These are phyloP conservation scores for Drosophila subpulchrella DNA, from an alignment of 1,140 invertebrate genomes.

Conservation along the genomic window DNA sequence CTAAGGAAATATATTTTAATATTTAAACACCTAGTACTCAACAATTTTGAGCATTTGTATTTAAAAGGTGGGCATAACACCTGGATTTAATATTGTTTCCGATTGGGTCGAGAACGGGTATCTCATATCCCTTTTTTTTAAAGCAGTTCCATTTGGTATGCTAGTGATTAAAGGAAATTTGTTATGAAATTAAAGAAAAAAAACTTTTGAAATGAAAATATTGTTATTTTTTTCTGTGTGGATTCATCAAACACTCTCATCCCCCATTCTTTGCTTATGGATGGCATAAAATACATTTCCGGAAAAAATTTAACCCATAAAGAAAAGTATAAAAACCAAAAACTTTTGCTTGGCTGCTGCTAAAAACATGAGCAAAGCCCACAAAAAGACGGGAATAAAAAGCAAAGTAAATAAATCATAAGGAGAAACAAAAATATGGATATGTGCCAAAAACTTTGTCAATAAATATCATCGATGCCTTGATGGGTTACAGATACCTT, in stretches of 20 bases:
- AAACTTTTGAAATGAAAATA: background rate
- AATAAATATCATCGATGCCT: slow-evolving; percentile 68
- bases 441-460: slow-evolving; percentile 68
- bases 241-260: background rate
- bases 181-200: too few relatives aligned
- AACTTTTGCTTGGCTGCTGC: slow-evolving; percentile 28
- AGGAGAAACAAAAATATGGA: slow-evolving; percentile 48
- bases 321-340: slow-evolving; percentile 10
- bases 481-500: slow-evolving; percentile 46
- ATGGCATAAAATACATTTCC: background rate
- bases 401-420: slow-evolving; percentile 41
- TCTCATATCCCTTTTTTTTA: too few relatives aligned
- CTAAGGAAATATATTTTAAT: too few relatives aligned
- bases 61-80: too few relatives aligned
- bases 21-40: too few relatives aligned
- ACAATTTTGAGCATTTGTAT: too few relatives aligned
- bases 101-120: too few relatives aligned
- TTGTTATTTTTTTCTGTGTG: background rate
- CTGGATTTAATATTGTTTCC: too few relatives aligned
- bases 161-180: too few relatives aligned
- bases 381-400: slow-evolving; percentile 21
- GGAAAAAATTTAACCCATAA: slow-evolving; percentile 17
- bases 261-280: background rate
- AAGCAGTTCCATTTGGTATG: too few relatives aligned
- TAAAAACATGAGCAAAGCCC: slow-evolving; percentile 21